Conservation (phyloP, 1,140 invertebrate genomes). For the Pseudoatta argentina region DNA sequence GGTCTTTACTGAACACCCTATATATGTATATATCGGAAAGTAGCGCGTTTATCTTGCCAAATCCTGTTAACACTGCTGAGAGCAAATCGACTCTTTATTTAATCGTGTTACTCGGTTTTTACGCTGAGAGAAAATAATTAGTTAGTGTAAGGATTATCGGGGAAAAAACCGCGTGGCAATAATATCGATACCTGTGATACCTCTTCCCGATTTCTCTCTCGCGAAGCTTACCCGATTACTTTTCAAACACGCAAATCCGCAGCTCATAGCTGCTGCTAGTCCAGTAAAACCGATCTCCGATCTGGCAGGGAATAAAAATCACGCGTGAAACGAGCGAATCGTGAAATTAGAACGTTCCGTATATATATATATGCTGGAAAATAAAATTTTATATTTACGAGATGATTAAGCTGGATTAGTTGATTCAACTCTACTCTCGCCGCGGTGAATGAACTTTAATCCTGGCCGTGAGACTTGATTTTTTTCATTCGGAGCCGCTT, state of each 20-base stretch:
- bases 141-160: slow-evolving; percentile 33
- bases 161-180: not conserved
- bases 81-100: slow-evolving; percentile 63
- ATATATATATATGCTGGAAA: not conserved
- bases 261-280: too few relatives aligned
- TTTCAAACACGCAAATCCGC: not conserved
- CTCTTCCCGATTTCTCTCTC: not conserved
- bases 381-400: slow-evolving; percentile 56
- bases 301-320: slow-evolving; percentile 23
- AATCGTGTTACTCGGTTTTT: slow-evolving; percentile 69
- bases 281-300: slow-evolving; percentile 17
- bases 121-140: slow-evolving; percentile 65
- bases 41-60: slow-evolving; percentile 57
- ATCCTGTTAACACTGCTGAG: slow-evolving; percentile 57
- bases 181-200: slow-evolving; percentile 1
- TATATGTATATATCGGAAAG: slow-evolving; percentile 51
- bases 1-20: not conserved
- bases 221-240: not conserved
- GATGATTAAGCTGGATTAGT: slow-evolving; percentile 49
- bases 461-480: slow-evolving; percentile 19
- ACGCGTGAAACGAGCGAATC: slow-evolving; percentile 32
- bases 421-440: slow-evolving; percentile 25
- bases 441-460: slow-evolving; percentile 47
- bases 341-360: slow-evolving; percentile 23
- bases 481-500: slow-evolving; percentile 23